Conservation (phyloP, 2,113 vertebrate genomes). For the Ailuropoda melanoleuca region DNA sequence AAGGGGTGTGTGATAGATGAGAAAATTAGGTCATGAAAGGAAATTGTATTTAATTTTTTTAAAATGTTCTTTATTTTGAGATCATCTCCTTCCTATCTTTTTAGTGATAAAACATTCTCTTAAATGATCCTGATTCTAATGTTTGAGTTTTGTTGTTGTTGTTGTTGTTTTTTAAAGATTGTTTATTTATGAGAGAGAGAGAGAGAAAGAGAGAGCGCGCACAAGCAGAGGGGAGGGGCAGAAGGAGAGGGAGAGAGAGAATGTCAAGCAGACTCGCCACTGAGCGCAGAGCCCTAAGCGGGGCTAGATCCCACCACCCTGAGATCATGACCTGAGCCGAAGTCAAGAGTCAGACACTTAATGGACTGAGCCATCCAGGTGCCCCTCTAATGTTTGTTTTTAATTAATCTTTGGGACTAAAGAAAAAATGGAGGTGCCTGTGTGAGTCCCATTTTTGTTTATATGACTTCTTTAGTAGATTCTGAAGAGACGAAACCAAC, state of each 20-base stretch:
- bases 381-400: neutral
- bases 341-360: neutral
- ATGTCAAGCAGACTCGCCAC: neutral
- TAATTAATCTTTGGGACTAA: neutral
- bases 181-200: neutral
- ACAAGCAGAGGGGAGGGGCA: neutral
- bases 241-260: neutral
- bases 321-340: neutral
- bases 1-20: neutral
- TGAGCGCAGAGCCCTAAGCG: neutral
- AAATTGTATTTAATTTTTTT: neutral
- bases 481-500: neutral
- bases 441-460: neutral
- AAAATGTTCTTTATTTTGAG: conserved; percentile 3
- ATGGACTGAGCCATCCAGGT: neutral
- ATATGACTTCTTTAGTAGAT: neutral
- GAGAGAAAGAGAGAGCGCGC: neutral
- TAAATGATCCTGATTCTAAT: neutral
- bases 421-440: neutral
- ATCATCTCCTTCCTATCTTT: neutral
- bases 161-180: neutral
- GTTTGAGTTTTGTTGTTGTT: neutral
- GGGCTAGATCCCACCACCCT: neutral
- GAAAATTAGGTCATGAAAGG: neutral
- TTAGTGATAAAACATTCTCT: neutral